Conservation (phyloP, 2,113 vertebrate genomes). For the Zosterops hypoxanthus region DNA sequence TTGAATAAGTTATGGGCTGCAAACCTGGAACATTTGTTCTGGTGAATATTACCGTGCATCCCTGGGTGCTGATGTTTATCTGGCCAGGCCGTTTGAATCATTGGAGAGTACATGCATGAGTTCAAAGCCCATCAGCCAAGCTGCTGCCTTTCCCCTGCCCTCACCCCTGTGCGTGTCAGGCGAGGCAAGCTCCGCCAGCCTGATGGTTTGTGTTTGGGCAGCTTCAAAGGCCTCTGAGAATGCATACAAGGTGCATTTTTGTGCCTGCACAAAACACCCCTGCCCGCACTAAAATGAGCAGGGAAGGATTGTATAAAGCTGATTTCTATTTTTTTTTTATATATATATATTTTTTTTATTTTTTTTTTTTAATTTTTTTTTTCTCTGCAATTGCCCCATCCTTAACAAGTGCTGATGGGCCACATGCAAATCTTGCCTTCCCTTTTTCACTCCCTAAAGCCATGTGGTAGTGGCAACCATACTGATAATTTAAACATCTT, state of each 20-base stretch:
- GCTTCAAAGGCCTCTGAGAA: background rate
- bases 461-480: background rate
- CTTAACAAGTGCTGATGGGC: background rate
- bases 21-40: conserved; percentile 22
- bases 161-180: background rate
- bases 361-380: background rate
- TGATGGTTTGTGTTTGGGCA: background rate
- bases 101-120: background rate
- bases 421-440: background rate
- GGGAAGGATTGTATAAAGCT: background rate
- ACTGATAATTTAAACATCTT: background rate
- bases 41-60: background rate
- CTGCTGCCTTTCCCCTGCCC: background rate
- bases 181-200: accelerated
- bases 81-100: background rate
- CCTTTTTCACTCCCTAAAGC: background rate
- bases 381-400: accelerated
- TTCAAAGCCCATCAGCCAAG: background rate
- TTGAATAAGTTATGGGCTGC: conserved; percentile 1
- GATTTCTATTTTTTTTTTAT: background rate
- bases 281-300: background rate
- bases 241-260: background rate
- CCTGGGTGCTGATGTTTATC: conserved; percentile 37
- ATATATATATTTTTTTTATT: no score
- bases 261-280: background rate